Conservation (phyloP, 2,888 invertebrate genomes). For the Drosophila austrosaltans region DNA sequence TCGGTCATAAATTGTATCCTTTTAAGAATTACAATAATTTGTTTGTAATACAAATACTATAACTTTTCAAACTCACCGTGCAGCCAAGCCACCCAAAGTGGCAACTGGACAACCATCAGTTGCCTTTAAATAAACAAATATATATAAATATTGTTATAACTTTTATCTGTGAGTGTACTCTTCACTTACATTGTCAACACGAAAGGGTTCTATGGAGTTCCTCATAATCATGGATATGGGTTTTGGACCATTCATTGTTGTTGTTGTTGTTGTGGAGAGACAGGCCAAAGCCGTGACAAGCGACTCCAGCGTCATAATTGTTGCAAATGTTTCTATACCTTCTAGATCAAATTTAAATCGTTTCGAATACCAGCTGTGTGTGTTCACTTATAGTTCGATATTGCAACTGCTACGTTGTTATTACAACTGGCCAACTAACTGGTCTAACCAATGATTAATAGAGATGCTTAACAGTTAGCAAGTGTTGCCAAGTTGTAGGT, state of each 20-base stretch:
- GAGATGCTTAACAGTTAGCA: slow-evolving; percentile 22
- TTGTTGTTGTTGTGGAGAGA: slow-evolving; percentile 56
- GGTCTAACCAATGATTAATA: slow-evolving; percentile 18
- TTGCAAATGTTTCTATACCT: background rate
- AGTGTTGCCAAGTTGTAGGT: background rate
- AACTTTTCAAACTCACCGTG: slow-evolving; percentile 49
- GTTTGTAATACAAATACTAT: background rate
- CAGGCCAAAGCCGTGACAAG: slow-evolving; percentile 69
- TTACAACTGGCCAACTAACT: slow-evolving; percentile 18
- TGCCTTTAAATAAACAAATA: slow-evolving; percentile 28
- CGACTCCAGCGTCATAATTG: slow-evolving; percentile 60
- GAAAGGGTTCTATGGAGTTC: slow-evolving; percentile 55
- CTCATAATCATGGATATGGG: slow-evolving; percentile 45
- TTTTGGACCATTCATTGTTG: slow-evolving; percentile 23
- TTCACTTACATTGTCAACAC: slow-evolving; percentile 54
- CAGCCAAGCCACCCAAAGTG: slow-evolving; percentile 45
- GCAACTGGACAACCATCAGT: slow-evolving; percentile 47
- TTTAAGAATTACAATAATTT: background rate
- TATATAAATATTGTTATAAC: background rate
- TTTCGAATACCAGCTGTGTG: slow-evolving; percentile 23
- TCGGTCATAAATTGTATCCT: slow-evolving; percentile 52
- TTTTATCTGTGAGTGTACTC: background rate
- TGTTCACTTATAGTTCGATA: slow-evolving; percentile 28
- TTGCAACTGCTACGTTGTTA: slow-evolving; percentile 40
- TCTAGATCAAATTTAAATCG: background rate